Evolutionary conservation across 1,140 invertebrate species (phyloP), one percentile per base, ranked within the genome.

Genomic region (Cotesia glomerata): DNA sequence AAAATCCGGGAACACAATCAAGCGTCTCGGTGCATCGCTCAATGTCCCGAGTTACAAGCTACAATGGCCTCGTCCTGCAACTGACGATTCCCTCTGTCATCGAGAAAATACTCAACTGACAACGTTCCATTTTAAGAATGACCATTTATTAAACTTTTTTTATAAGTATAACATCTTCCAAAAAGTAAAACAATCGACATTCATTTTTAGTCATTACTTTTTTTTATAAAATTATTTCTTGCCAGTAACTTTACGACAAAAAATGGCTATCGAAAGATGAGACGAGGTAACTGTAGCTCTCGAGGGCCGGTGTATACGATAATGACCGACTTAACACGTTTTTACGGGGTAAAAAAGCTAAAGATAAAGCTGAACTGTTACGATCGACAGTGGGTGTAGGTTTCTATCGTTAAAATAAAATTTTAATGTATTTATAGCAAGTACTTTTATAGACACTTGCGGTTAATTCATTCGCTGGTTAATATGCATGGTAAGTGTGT

Each of bases 1-100:
- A n/a, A 67, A 67, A 67, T 67, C 49, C 49, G 18, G 49, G 65
- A 67, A 67, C 65, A 67, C 65, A 67, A 67, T 67, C 65, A 18
- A 67, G 16, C 65, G 51, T 54, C 65, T 67, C 65, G 65, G 65
- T 67, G 65, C 65, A 67, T 67, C 65, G 39, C 39, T 67, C 65
- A 67, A 67, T 67, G 65, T 67, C 65, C 65, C 65, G 26, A 67
- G 65, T 54, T 67, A 67, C 65, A 67, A 52, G 65, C 5, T 16
- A 49, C 62, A n/a, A 64, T 64, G 62, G 35, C 16, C 39, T 64
- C 65, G 65, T 67, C 65, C 51, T 52, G 51, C 65, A 67, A 52
- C 65, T 67, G 49, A 67, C 45, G 65, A 34, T 67, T 67, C 26
- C 36, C 16, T 65, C 45, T 49, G 36, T 65, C 63, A 65, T 65